Base-by-base conservation (phyloP, 2,888 invertebrate species). In the Halictus quadricinctus region DNA sequence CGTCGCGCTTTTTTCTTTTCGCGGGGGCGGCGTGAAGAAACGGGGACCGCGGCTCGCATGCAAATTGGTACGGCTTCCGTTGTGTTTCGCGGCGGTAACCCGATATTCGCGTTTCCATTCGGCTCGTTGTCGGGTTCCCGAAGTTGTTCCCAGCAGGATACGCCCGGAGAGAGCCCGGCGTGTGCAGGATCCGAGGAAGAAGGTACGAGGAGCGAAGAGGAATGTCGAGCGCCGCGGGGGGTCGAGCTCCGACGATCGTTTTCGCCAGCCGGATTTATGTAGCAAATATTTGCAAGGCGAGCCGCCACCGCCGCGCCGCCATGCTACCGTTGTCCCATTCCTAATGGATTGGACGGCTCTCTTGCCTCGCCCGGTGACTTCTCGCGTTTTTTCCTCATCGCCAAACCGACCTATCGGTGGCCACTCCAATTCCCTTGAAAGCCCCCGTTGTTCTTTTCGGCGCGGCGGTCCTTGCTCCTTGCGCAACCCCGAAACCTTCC, bases 231-330 rank as follows among this genome's bases (percentile, higher is more conserved):
- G 66, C 75, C 85, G 69, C 72, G 84, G 80, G 87, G 75, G 75
- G 72, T 86, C 83, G 72, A 46, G 50, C 77, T n/a, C 85, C 72
- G 73, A 76, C 87, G 84, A 79, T 76, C 90, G 85, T 90, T 89
- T 64, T 90, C 80, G 78, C 84, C 81, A 80, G 88, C 18, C 84
- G 88, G 90, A 93, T 92, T 92, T 91, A 91, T 90, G 89, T 89
- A 80, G 90, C 91, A 92, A 92, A 93, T 91, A 93, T 92, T 93
- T 91, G 91, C 91, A 88, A 90, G 87, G 79, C 90, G 85, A 89
- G 85, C 87, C 84, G 46, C 43, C 10, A 7, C 36, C 36, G 36
- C 43, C 12, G 13, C 43, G 43, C 43, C 46, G 79, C 74, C 72
- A 36, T 48, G 70, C 73, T 73, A n/a, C 13, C 12, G 73, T 73